These are phyloP conservation scores for Saguinus midas DNA, from an alignment of 2,113 vertebrate genomes.

Conservation along the genomic window DNA sequence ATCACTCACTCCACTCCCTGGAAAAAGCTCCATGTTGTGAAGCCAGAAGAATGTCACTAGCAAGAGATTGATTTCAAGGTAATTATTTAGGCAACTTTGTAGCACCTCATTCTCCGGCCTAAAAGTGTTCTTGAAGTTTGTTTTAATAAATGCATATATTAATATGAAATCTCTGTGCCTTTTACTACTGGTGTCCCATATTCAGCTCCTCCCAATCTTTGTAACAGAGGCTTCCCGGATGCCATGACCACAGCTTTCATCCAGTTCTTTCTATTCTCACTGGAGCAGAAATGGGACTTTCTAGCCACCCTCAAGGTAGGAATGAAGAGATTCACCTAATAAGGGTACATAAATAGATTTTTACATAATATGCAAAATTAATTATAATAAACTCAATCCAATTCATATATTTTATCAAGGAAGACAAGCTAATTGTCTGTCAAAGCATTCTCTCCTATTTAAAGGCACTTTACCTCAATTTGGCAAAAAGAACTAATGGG, in stretches of 20 bases:
- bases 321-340: not conserved
- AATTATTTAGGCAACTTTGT: not conserved
- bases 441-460: constrained; percentile 50
- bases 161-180: not conserved
- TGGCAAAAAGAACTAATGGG: constrained; percentile 5
- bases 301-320: not conserved
- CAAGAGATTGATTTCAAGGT: not conserved
- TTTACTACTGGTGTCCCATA: not conserved
- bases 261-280: not conserved
- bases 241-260: not conserved
- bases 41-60: not conserved
- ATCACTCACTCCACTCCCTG: not conserved
- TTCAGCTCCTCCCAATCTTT: not conserved
- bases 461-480: constrained; percentile 57
- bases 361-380: constrained; percentile 30
- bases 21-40: not conserved
- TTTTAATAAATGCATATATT: not conserved
- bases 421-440: constrained; percentile 62
- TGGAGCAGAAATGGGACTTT: not conserved
- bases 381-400: constrained; percentile 38
- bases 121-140: not conserved
- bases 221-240: not conserved
- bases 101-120: not conserved
- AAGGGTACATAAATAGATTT: not conserved
- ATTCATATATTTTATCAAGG: constrained; percentile 35